Evolutionary conservation across 2,113 vertebrate genomes (phyloP).

Genomic region (Podocnemis expansa): DNA sequence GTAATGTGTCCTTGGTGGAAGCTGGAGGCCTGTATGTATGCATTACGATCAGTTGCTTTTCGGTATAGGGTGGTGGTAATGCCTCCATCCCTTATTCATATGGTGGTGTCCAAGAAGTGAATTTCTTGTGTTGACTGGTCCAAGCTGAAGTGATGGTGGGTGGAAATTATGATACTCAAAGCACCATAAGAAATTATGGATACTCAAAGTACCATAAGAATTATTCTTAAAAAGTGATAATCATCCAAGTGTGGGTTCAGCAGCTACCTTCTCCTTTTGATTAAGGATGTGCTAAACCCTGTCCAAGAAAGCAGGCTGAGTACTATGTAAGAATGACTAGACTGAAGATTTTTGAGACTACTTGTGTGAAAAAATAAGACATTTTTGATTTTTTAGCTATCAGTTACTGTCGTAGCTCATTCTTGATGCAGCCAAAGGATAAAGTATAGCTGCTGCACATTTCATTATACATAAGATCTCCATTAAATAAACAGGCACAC

Average conservation of each 20-base stretch:
- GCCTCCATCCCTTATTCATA: no score
- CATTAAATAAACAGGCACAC: background rate
- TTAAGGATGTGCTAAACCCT: background rate
- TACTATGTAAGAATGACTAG: background rate
- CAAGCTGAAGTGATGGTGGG: no score
- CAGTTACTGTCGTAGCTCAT: background rate
- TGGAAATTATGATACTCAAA: no score
- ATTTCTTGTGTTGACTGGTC: no score
- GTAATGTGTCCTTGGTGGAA: no score
- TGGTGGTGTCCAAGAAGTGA: no score
- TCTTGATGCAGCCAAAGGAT: background rate
- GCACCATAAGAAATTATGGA: no score
- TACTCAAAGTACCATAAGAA: background rate
- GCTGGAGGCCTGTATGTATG: no score
- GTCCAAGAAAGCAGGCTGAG: background rate
- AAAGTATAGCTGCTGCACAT: background rate
- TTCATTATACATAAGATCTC: background rate
- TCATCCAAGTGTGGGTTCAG: background rate
- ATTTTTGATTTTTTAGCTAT: background rate
- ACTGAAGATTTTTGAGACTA: background rate
- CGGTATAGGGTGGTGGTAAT: no score
- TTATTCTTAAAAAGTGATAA: background rate
- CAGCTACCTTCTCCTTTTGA: background rate
- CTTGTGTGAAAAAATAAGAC: background rate
- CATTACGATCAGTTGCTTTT: no score